Evolutionary conservation across 2,113 vertebrate genomes (phyloP).

Genomic region (Platycercus adscitus): DNA sequence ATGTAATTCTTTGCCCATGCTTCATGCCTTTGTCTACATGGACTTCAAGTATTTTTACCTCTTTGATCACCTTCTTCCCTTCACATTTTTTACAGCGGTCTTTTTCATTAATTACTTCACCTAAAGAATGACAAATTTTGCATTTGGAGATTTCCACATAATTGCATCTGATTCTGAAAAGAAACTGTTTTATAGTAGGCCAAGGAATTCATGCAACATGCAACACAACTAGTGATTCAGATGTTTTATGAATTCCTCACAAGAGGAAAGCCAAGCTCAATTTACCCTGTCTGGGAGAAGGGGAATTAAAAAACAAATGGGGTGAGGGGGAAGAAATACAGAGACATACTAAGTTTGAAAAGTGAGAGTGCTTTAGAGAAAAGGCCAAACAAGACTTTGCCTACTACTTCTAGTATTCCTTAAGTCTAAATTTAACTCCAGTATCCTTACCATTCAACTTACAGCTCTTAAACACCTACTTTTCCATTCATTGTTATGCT

Average conservation of each 20-base stretch:
- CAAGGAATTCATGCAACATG: neutral
- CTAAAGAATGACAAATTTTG: slow-evolving; percentile 70
- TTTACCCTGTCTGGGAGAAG: neutral
- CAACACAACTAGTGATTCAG: neutral
- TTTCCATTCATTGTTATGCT: neutral
- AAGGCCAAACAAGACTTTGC: neutral
- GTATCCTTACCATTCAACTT: neutral
- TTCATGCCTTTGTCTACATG: slow-evolving; percentile 99
- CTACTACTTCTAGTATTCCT: neutral
- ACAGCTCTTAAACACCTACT: neutral
- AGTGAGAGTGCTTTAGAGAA: neutral
- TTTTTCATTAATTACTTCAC: slow-evolving; percentile 98
- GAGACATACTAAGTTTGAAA: neutral
- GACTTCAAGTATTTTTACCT: slow-evolving; percentile 98
- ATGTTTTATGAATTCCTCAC: neutral
- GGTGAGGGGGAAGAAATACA: neutral
- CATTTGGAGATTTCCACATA: neutral
- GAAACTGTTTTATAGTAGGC: neutral
- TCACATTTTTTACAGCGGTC: slow-evolving; percentile 99
- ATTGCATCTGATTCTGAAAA: neutral
- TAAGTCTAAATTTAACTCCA: neutral
- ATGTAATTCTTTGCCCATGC: slow-evolving; percentile 97
- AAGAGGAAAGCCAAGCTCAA: neutral
- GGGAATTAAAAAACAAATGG: rapidly evolving
- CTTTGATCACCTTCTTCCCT: slow-evolving; percentile 97